Evolutionary conservation across 2,113 vertebrate species (phyloP), one percentile per base, ranked within the genome.

Genomic region (Thamnaconus septentrionalis): DNA sequence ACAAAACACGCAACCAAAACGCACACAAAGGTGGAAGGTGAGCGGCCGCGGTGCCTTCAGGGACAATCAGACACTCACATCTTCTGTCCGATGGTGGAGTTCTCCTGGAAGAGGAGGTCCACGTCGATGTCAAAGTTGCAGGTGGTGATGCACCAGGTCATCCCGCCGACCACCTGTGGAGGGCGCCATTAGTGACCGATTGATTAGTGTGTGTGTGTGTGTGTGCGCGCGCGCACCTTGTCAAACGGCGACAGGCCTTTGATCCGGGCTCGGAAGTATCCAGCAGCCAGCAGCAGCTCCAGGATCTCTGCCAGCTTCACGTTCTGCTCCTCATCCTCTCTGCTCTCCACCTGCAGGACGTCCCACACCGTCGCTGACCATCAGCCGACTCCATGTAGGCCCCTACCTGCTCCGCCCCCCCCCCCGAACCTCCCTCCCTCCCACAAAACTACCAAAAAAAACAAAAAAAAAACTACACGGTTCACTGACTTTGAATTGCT

Each of bases 71-170:
- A 8, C 5, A 88, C 95, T 94, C 82, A 98, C 97, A 99, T 99
- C 90, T 98, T 99, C 80, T 98, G 97, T 48, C 97, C 97, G 57
- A 99, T 99, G n/a, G 97, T 99, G 8, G 96, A 98, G 85, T 98
- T 99, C 87, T 99, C 97, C 74, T 98, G 97, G 88, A 98, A 99
- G 8, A 99, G 93, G 8, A 99, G 93, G 90, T 99, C 96, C 53
- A 99, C 94, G 0, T 99, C 96, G 3, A 99, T 80, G 58, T 98
- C 97, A 72, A 98, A 96, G 89, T 83, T 98, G 87, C 97, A 99
- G 0, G 97, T 98, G 59, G 96, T 98, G 84, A 99, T 96, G 73
- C 97, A 99, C 97, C 97, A 99, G 0, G 96, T 98, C 97, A 99
- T 97, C 52, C 97, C 97, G 1, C 97, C 97, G 0, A 99, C 97